Base-by-base conservation (phyloP, 2,888 invertebrate species). In the Galeruca laticollis region DNA sequence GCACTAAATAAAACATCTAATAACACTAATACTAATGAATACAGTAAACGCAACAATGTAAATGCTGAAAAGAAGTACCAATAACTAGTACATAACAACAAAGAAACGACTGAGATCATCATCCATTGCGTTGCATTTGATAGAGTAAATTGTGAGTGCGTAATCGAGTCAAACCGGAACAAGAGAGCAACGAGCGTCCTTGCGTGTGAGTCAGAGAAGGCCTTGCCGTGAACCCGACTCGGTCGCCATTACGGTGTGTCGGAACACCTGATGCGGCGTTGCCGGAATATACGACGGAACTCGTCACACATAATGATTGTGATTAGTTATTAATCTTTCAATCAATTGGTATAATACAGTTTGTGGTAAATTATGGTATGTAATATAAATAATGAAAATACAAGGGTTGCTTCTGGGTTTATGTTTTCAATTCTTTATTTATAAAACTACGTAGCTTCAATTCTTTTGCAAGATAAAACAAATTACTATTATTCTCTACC, bases 131-230 rank as follows among this genome's bases (percentile, higher is more conserved):
- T 49, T 33, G 20, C 43, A 20, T 60, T 43, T 60, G 43, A 43
- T 60, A 21, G 60, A 60, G 37, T 37, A 37, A 59, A 31, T 37
- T 59, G 56, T 21, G 60, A 60, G 61, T 60, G 68, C 61, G 68
- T 70, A 70, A 65, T 72, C 75, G 63, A 61, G 69, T 75, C 75
- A 73, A 81, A 81, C 79, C 81, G 81, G 81, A 82, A 81, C 81
- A 79, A 80, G 75, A 81, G 81, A 82, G 80, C 80, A 82, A 81
- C 76, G 82, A 75, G 81, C 82, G 83, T 82, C 83, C 83, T 83
- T 83, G 82, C 82, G 80, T 82, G 81, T 82, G 81, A 82, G 80
- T 82, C 82, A 81, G 80, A 80, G 81, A 80, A 81, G 82, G 79
- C 83, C 83, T 83, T 83, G 83, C 80, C 78, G 75, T 76, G 78